Percentiles rank a stretch among this genome's conserved stretches.
Evolutionary conservation across 2,888 invertebrate species (phyloP).

Genomic region (Apotomis betuletana): DNA sequence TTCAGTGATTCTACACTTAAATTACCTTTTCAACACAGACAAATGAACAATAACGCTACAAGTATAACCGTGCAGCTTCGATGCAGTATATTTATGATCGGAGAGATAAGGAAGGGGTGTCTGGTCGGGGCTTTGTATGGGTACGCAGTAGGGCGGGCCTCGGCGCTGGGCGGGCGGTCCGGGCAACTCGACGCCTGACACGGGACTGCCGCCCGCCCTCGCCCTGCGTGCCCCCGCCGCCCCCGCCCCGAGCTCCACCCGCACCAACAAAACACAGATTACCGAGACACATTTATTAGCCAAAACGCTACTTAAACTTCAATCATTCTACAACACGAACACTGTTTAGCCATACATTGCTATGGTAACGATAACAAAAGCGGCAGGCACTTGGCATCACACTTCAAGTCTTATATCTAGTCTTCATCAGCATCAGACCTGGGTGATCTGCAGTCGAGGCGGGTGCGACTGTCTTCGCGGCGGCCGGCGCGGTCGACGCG

Average conservation of each 20-base stretch:
- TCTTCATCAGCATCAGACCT: constrained; percentile 68
- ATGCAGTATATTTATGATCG: constrained; percentile 22
- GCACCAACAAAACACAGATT: constrained; percentile 79
- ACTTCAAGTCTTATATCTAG: constrained; percentile 40
- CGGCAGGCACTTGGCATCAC: constrained; percentile 44
- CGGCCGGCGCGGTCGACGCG: constrained; percentile 61
- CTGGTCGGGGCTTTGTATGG: constrained; percentile 45
- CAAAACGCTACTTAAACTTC: constrained; percentile 73
- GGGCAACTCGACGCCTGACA: constrained; percentile 77
- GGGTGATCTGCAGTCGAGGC: constrained; percentile 76
- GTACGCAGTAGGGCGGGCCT: constrained; percentile 57
- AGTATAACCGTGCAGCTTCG: constrained; percentile 19
- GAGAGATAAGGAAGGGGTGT: constrained; percentile 41
- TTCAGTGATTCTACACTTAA: constrained; percentile 61
- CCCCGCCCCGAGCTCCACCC: constrained; percentile 61
- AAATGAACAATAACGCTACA: constrained; percentile 23
- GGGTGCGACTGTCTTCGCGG: constrained; percentile 65
- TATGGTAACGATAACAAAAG: constrained; percentile 39
- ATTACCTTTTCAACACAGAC: constrained; percentile 54
- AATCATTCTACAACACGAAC: constrained; percentile 66
- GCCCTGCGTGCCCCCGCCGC: constrained; percentile 54
- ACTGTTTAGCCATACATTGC: constrained; percentile 48
- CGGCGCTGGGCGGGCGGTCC: constrained; percentile 63
- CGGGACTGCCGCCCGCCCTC: constrained; percentile 76
- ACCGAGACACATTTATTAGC: constrained; percentile 79